phyloP scores from a whole-genome alignment of 2,888 invertebrate species.

The Eumerus sabulonum region DNA sequence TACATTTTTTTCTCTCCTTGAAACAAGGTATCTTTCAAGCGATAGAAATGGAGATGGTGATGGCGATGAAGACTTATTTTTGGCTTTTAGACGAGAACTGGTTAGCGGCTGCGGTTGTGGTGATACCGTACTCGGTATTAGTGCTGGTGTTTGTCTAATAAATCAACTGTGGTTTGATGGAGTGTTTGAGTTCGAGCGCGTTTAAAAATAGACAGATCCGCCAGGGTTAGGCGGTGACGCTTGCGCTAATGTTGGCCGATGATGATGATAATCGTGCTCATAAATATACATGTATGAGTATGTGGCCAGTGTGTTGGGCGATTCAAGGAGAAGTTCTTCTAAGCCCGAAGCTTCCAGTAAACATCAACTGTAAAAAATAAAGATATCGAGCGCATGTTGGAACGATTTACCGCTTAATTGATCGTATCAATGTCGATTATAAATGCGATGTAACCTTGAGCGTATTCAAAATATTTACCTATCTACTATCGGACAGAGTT shows the following conservation, averaged over 20 bases:
- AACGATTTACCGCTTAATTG: no score
- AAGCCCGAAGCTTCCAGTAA: no score
- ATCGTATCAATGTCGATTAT: no score
- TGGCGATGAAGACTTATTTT: conserved; percentile 54
- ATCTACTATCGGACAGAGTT: no score
- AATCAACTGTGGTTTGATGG: conserved; percentile 61
- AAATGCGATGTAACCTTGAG: no score
- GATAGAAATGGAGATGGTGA: no score
- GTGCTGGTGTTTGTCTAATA: conserved; percentile 56
- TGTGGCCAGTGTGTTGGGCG: no score
- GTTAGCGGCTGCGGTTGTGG: conserved; percentile 36
- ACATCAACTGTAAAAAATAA: no score
- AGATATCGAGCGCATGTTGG: no score
- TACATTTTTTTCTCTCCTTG: conserved; percentile 18
- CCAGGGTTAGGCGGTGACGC: conserved; percentile 10
- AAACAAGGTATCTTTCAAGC: conserved; percentile 34
- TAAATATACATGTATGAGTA: no score
- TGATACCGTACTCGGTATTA: background rate
- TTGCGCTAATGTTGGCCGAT: conserved; percentile 6
- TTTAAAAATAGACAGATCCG: conserved; percentile 54
- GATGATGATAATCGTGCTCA: conserved; percentile 39
- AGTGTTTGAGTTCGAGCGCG: conserved; percentile 32
- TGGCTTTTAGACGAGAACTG: conserved; percentile 52
- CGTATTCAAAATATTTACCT: no score
- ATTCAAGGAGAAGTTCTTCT: conserved; percentile 27